Conservation (phyloP, 2,113 vertebrate genomes). For the Pardalotus punctatus region DNA sequence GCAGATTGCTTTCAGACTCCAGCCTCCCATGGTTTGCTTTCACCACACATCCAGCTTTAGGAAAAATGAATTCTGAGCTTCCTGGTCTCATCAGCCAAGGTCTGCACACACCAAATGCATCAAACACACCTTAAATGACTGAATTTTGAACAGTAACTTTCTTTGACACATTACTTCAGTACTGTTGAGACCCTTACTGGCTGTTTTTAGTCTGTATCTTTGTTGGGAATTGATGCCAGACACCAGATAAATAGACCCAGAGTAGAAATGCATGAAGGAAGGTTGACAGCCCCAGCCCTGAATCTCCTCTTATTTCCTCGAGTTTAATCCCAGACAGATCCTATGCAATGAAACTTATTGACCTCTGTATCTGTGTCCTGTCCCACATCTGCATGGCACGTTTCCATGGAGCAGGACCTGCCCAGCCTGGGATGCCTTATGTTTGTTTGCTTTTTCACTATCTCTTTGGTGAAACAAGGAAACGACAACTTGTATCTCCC, state of each 20-base stretch:
- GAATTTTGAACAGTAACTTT: background rate
- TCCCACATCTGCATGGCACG: background rate
- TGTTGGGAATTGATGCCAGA: background rate
- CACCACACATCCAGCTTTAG: background rate
- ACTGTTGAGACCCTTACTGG: background rate
- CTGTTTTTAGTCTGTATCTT: background rate
- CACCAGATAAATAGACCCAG: background rate
- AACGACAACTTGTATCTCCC: background rate
- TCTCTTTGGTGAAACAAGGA: background rate
- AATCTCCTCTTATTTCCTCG: background rate
- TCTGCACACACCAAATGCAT: accelerated
- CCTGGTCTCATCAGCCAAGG: background rate
- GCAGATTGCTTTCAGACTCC: background rate
- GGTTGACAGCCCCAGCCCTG: background rate
- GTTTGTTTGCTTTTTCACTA: background rate
- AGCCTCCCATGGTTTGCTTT: background rate
- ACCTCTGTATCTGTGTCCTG: background rate
- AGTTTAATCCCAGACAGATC: background rate
- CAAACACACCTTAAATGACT: background rate
- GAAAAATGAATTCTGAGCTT: background rate
- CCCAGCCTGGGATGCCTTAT: background rate
- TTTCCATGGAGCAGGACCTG: background rate
- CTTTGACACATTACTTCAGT: background rate
- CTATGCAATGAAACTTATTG: background rate
- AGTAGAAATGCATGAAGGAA: background rate